Evolutionary conservation across 2,113 vertebrate genomes (phyloP).

Genomic region (Strigops habroptila): DNA sequence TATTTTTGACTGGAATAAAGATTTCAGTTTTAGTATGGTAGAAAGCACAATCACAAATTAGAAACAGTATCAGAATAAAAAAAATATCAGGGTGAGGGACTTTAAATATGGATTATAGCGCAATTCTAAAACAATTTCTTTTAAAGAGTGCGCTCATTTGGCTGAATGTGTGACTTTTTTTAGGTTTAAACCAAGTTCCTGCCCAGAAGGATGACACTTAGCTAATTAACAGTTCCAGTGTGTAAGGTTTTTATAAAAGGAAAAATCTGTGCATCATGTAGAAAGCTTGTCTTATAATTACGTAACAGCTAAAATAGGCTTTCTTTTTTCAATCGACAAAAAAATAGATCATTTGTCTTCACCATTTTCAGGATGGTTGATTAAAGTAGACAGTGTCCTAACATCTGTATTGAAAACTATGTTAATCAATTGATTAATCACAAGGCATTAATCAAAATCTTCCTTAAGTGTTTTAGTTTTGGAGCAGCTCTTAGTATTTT

Average conservation of each 20-base stretch:
- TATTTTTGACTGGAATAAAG: constrained; percentile 94
- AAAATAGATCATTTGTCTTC: constrained; percentile 87
- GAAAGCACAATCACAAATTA: constrained; percentile 85
- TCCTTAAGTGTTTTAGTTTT: constrained; percentile 85
- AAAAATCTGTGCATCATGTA: constrained; percentile 63
- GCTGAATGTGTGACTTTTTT: constrained; percentile 50
- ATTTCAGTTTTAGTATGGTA: constrained; percentile 89
- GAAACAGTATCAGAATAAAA: constrained; percentile 74
- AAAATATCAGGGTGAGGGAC: constrained; percentile 65
- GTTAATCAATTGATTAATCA: constrained; percentile 99
- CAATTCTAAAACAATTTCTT: constrained; percentile 71
- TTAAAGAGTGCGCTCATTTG: constrained; percentile 55
- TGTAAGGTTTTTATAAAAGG: constrained; percentile 69
- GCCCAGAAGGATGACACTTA: constrained; percentile 72
- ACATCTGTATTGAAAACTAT: constrained; percentile 95
- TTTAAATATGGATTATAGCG: constrained; percentile 72
- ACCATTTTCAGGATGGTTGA: constrained; percentile 88
- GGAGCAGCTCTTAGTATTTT: constrained; percentile 82
- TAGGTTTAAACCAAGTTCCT: constrained; percentile 67
- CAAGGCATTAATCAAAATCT: constrained; percentile 89
- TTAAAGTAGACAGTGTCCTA: constrained; percentile 95
- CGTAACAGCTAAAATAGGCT: constrained; percentile 73
- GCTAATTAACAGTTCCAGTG: constrained; percentile 71
- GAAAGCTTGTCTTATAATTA: constrained; percentile 71
- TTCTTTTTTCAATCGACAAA: constrained; percentile 63